Conservation (phyloP, 1,140 invertebrate species). For the Ridgeia piscesae region DNA sequence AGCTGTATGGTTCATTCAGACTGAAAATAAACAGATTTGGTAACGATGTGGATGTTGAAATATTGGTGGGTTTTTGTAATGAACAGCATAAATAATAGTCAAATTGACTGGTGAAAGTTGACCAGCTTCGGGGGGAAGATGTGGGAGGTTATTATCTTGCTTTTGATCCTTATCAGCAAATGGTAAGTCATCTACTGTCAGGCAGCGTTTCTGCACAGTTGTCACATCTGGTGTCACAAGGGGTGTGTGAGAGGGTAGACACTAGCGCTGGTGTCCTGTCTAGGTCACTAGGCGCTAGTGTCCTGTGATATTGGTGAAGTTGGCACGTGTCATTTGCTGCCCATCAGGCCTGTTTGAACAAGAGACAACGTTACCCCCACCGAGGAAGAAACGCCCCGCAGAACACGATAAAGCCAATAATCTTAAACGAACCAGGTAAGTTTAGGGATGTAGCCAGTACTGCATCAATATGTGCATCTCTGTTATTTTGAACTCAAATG, state of each 20-base stretch:
- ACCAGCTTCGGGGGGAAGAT: background rate
- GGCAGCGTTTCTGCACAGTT: background rate
- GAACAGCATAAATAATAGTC: background rate
- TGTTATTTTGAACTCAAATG: background rate
- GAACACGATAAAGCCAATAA: background rate
- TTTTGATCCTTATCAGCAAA: background rate
- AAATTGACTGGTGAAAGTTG: background rate
- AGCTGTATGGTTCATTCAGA: too few species aligned
- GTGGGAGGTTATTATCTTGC: too few species aligned
- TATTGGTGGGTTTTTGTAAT: background rate
- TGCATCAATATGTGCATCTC: background rate
- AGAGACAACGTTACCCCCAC: background rate
- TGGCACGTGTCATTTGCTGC: slow-evolving; percentile 3
- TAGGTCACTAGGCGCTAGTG: background rate
- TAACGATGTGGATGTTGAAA: too few species aligned
- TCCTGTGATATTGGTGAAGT: background rate
- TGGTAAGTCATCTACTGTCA: background rate
- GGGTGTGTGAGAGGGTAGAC: background rate
- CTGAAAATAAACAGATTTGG: too few species aligned
- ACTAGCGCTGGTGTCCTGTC: background rate
- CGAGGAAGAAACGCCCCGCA: background rate
- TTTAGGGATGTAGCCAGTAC: background rate
- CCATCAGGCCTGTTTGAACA: background rate
- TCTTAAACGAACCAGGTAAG: background rate
- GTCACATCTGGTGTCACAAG: background rate